A percentile compares a stretch with the other conserved stretches of the same genome.
phyloP scores from a whole-genome alignment of 2,888 invertebrate genomes.

The Drosophila siamana region DNA sequence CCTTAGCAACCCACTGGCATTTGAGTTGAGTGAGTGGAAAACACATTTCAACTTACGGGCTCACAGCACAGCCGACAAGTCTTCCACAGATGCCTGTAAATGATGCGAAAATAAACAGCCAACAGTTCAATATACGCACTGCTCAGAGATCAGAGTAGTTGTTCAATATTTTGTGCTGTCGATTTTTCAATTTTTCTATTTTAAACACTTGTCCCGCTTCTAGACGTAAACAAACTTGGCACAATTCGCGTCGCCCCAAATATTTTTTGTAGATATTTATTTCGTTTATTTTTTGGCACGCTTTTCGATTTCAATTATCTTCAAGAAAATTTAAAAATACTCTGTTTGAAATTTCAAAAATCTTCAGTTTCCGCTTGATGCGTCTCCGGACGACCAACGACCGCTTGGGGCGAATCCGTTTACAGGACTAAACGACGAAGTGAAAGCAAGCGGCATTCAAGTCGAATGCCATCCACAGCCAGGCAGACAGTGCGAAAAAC shows the following conservation, averaged over 20 bases:
- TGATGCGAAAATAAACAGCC: conserved; percentile 38
- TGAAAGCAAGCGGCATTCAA: conserved; percentile 45
- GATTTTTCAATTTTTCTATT: conserved; percentile 12
- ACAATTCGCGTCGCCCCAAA: conserved; percentile 34
- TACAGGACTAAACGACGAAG: conserved; percentile 66
- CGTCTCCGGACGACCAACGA: conserved; percentile 40
- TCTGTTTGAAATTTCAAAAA: neutral
- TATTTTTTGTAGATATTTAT: conserved; percentile 13
- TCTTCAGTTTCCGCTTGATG: conserved; percentile 5
- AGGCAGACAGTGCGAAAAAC: conserved; percentile 40
- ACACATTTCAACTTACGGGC: conserved; percentile 47
- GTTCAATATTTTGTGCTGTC: neutral
- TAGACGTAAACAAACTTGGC: conserved; percentile 37
- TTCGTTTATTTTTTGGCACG: conserved; percentile 21
- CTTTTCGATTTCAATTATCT: neutral
- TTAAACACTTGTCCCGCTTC: conserved; percentile 36
- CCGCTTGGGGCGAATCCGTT: conserved; percentile 68
- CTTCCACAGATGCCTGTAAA: conserved; percentile 42
- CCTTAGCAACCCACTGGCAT: conserved; percentile 10
- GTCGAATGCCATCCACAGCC: conserved; percentile 44
- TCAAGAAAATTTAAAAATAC: conserved; percentile 4
- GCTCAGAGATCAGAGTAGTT: conserved; percentile 10
- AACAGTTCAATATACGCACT: conserved; percentile 13
- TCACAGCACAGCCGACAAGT: conserved; percentile 13
- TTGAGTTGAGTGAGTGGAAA: conserved; percentile 19